These are phyloP conservation scores for Asteroscopus sphinx DNA, from an alignment of 2,888 invertebrate genomes.

Conservation along the genomic window DNA sequence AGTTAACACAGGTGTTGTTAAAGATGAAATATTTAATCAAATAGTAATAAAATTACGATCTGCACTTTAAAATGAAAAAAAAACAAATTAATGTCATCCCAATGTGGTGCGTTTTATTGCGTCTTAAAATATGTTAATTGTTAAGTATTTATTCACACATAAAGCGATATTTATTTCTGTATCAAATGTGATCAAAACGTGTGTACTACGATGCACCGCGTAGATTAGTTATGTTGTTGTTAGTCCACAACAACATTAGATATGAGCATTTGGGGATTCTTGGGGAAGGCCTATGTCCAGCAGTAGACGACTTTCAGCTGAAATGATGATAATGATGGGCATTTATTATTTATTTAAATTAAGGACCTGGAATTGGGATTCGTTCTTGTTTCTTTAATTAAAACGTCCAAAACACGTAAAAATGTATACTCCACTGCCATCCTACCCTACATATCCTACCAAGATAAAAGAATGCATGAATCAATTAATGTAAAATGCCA, in stretches of 20 bases:
- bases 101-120: slow-evolving; percentile 24
- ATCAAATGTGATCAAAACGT: slow-evolving; percentile 5
- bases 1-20: slow-evolving; percentile 5
- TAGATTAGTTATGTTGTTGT: slow-evolving; percentile 4
- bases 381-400: too few relatives aligned
- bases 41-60: slow-evolving; percentile 1
- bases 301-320: too few relatives aligned
- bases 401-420: background rate
- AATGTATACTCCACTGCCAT: background rate
- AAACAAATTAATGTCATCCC: slow-evolving; percentile 10
- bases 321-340: too few relatives aligned
- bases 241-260: too few relatives aligned
- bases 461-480: slow-evolving; percentile 17
- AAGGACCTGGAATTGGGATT: too few relatives aligned
- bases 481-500: slow-evolving; percentile 41
- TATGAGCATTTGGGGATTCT: too few relatives aligned
- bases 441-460: slow-evolving; percentile 4
- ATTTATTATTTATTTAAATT: too few relatives aligned
- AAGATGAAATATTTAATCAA: slow-evolving; percentile 6
- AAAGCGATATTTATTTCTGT: slow-evolving; percentile 24
- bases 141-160: background rate
- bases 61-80: slow-evolving; percentile 2
- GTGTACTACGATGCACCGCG: slow-evolving; percentile 24
- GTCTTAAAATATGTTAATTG: slow-evolving; percentile 17
- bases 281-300: too few relatives aligned